Conservation (phyloP, 2,797 vertebrate species). For the Rhabdophis nuchalis region DNA sequence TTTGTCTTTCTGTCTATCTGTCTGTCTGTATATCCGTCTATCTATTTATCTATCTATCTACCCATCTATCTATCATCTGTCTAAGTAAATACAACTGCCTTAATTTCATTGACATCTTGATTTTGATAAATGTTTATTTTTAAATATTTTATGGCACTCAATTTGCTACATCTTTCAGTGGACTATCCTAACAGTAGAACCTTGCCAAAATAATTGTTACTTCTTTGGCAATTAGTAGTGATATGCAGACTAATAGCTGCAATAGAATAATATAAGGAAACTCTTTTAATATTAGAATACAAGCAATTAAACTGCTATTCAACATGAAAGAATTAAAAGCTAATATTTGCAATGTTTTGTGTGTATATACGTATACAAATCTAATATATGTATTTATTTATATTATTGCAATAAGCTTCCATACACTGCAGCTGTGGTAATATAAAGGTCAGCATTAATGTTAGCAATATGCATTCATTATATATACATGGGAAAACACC, state of each 20-base stretch:
- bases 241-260: neutral
- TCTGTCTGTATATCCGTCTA: too few relatives aligned
- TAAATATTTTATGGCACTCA: neutral
- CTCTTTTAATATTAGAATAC: neutral
- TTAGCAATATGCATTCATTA: neutral
- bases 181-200: neutral
- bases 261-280: neutral
- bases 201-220: neutral
- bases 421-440: neutral
- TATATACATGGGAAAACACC: too few relatives aligned
- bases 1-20: too few relatives aligned
- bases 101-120: neutral
- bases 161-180: neutral
- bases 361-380: neutral
- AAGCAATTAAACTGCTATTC: neutral
- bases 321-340: neutral
- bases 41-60: too few relatives aligned
- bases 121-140: neutral
- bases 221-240: neutral
- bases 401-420: neutral
- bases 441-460: neutral
- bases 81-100: neutral
- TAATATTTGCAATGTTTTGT: neutral
- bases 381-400: neutral
- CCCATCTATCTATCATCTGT: too few relatives aligned